phyloP scores from a whole-genome alignment of 2,888 invertebrate species.

The Chrysodeixis includens region DNA sequence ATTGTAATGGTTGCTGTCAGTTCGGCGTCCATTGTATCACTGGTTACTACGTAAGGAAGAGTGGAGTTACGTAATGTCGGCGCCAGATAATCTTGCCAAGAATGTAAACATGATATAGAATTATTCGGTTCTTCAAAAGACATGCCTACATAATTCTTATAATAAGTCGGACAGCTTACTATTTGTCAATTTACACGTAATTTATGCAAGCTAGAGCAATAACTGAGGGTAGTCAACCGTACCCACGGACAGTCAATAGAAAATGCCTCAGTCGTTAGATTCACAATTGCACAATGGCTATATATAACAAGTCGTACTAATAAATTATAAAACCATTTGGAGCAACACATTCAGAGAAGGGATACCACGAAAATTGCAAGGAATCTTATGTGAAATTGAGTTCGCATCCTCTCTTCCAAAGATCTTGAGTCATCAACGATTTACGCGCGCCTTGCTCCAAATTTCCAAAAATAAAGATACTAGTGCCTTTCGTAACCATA shows the following conservation, averaged over 20 bases:
- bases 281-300: no score
- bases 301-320: no score
- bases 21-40: conserved; percentile 24
- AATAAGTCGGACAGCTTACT: not conserved
- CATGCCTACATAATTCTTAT: not conserved
- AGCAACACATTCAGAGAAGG: no score
- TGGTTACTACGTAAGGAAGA: conserved; percentile 33
- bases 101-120: conserved; percentile 42
- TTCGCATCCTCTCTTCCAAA: not conserved
- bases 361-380: no score
- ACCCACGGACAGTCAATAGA: no score
- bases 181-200: not conserved
- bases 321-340: no score
- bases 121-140: conserved; percentile 15
- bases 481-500: not conserved
- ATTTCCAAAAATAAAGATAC: not conserved
- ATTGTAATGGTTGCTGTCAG: conserved; percentile 38
- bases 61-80: conserved; percentile 39
- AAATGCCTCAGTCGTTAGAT: no score
- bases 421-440: not conserved
- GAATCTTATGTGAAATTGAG: no score
- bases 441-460: not conserved
- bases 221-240: no score
- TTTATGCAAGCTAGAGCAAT: not conserved
- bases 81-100: conserved; percentile 50